Conservation (phyloP, 2,113 vertebrate species). For the Pelodiscus sinensis region DNA sequence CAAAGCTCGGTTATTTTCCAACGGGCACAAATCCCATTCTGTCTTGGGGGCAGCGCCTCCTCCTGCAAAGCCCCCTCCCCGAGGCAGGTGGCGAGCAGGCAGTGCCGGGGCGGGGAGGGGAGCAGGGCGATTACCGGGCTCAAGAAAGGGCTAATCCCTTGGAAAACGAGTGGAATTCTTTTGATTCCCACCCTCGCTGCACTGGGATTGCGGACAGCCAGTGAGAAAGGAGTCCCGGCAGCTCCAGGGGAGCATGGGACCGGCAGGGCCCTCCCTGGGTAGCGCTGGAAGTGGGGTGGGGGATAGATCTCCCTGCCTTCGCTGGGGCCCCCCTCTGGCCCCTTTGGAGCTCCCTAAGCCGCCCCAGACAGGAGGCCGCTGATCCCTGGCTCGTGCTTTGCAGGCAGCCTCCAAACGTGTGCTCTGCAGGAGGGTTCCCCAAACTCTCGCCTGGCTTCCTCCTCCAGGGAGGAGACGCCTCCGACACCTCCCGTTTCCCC, state of each 20-base stretch:
- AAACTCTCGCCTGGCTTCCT: background rate
- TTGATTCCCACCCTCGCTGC: background rate
- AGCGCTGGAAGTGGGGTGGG: background rate
- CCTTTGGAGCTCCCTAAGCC: background rate
- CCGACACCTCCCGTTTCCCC: background rate
- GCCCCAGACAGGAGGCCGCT: background rate
- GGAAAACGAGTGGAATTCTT: background rate
- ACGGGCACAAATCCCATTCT: background rate
- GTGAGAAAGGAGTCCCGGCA: background rate
- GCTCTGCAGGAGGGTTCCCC: background rate
- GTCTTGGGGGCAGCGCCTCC: background rate
- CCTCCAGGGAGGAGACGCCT: background rate
- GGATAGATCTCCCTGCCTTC: background rate
- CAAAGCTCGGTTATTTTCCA: background rate
- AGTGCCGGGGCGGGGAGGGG: background rate
- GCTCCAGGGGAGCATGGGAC: background rate
- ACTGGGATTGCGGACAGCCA: background rate
- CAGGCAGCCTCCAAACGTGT: background rate
- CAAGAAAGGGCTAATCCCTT: background rate
- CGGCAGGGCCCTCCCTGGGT: background rate
- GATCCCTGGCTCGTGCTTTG: background rate
- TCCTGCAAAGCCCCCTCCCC: background rate
- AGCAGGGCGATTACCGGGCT: background rate
- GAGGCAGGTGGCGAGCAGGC: background rate
- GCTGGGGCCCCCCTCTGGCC: background rate